A percentile compares a stretch with the other conserved stretches of the same genome.
These are phyloP conservation scores for Heteractis magnifica DNA, from an alignment of 92 coral and sea anemone species.

Conservation along the genomic window DNA sequence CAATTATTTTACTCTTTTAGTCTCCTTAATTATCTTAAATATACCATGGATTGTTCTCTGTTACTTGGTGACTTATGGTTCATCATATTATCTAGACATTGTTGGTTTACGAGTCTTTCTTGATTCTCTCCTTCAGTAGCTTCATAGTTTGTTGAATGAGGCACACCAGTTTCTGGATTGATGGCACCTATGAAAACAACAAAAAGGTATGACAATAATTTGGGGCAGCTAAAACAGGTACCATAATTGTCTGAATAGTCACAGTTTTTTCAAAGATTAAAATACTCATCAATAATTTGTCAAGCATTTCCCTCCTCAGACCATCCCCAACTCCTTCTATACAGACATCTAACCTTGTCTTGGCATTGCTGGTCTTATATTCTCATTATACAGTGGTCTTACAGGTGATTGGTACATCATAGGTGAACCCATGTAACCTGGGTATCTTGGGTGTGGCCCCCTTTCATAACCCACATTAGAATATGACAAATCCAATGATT, in stretches of 20 bases:
- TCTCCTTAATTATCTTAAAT: too few relatives aligned
- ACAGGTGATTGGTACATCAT: constrained; percentile 16
- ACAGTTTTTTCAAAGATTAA: too few relatives aligned
- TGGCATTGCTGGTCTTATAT: constrained; percentile 11
- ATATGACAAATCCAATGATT: constrained; percentile 28
- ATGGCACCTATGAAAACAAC: not conserved
- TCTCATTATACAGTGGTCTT: not conserved
- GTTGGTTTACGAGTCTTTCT: not conserved
- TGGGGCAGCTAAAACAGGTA: not conserved
- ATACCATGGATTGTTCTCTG: not conserved
- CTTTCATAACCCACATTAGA: constrained; percentile 1
- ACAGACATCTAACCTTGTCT: not conserved
- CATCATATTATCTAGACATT: too few relatives aligned
- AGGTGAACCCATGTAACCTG: constrained; percentile 12
- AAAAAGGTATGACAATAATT: not conserved
- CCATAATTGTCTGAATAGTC: too few relatives aligned
- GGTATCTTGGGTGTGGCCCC: constrained; percentile 7
- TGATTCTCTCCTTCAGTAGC: not conserved
- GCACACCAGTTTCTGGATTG: not conserved
- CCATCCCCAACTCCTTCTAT: not conserved
- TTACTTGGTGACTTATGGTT: not conserved
- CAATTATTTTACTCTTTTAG: too few relatives aligned
- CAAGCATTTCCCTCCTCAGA: not conserved
- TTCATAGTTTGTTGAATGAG: not conserved
- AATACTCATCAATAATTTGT: not conserved